phyloP scores from a whole-genome alignment of 1,140 invertebrate genomes.

The Dufourea novaeangliae region DNA sequence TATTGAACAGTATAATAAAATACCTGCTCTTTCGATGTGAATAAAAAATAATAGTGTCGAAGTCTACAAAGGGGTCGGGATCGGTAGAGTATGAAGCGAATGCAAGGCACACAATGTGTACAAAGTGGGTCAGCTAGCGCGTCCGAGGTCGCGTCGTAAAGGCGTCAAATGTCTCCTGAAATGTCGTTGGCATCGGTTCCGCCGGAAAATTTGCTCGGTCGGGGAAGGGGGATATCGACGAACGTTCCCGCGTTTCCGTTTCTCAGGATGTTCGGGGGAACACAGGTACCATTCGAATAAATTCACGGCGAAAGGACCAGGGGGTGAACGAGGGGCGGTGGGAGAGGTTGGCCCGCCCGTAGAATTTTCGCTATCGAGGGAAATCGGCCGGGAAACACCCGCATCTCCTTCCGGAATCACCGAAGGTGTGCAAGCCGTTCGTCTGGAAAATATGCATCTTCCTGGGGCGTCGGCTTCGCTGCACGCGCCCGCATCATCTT shows the following conservation, averaged over 20 bases:
- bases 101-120: conserved; percentile 1
- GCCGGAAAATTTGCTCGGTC: conserved; percentile 58
- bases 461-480: conserved; percentile 47
- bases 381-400: conserved; percentile 56
- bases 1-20: too few relatives aligned
- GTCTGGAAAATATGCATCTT: conserved; percentile 68
- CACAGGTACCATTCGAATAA: conserved; percentile 53
- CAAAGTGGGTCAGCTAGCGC: conserved; percentile 52
- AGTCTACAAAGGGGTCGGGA: neutral
- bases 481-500: conserved; percentile 63
- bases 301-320: conserved; percentile 36
- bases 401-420: conserved; percentile 49
- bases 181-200: conserved; percentile 50
- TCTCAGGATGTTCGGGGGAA: conserved; percentile 29
- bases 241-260: conserved; percentile 37
- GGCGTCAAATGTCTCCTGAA: conserved; percentile 45
- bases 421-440: conserved; percentile 57
- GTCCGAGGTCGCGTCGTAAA: conserved; percentile 46
- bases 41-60: neutral
- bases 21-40: too few relatives aligned
- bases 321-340: neutral
- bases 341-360: conserved; percentile 16
- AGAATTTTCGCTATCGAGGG: conserved; percentile 49
- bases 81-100: too few relatives aligned
- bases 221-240: conserved; percentile 53